Evolutionary conservation across 2,797 vertebrate genomes (phyloP).

Genomic region (Sebastes goodei): DNA sequence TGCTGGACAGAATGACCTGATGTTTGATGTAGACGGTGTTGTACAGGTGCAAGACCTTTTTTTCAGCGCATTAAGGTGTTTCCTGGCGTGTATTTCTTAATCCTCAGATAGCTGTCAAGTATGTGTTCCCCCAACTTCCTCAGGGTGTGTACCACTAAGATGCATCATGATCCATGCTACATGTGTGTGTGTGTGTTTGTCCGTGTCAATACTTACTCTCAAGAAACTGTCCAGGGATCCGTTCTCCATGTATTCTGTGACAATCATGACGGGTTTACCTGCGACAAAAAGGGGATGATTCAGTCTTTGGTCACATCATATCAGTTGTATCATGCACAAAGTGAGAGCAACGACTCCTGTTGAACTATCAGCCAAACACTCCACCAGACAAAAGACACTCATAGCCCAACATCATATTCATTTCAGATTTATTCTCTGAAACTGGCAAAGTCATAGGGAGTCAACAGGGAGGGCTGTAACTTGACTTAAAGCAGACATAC

Average conservation of each 20-base stretch:
- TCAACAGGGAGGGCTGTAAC: slow-evolving; percentile 13
- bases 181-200: slow-evolving; percentile 7
- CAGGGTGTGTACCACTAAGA: no score
- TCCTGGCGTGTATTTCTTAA: not conserved
- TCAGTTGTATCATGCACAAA: not conserved
- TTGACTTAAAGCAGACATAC: slow-evolving; percentile 51
- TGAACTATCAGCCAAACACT: not conserved
- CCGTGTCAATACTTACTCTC: slow-evolving; percentile 75
- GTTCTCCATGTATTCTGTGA: slow-evolving; percentile 88
- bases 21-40: not conserved
- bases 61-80: not conserved
- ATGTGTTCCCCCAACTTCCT: not conserved
- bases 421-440: slow-evolving; percentile 34
- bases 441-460: slow-evolving; percentile 6
- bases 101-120: not conserved
- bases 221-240: slow-evolving; percentile 86
- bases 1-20: not conserved
- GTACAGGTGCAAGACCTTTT: not conserved
- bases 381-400: not conserved
- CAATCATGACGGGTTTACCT: slow-evolving; percentile 88
- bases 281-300: slow-evolving; percentile 23
- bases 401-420: not conserved
- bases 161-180: not conserved
- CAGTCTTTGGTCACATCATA: not conserved
- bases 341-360: not conserved